phyloP scores from a whole-genome alignment of 2,797 vertebrate species.

The Melanotaenia nigrans region DNA sequence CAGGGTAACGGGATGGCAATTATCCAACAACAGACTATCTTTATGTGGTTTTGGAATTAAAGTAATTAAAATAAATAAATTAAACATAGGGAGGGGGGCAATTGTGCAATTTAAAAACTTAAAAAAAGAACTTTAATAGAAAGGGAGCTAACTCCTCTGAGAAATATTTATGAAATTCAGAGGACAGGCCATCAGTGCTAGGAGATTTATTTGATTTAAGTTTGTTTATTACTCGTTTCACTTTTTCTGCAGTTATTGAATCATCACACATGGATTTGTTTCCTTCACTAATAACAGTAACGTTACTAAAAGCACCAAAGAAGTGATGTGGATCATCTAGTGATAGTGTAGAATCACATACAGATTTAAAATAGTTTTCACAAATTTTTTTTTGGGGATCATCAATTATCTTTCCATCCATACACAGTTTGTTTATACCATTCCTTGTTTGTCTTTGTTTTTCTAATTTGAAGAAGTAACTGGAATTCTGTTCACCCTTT shows the following conservation, averaged over 20 bases:
- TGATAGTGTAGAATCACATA: not conserved
- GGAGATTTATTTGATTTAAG: slow-evolving; percentile 1
- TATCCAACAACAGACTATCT: too few relatives aligned
- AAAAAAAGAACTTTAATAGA: too few relatives aligned
- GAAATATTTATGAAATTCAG: not conserved
- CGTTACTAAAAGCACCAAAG: not conserved
- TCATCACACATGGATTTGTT: not conserved
- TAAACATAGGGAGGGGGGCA: too few relatives aligned
- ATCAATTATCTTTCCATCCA: not conserved
- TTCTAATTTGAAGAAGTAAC: slow-evolving; percentile 1
- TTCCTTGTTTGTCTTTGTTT: not conserved
- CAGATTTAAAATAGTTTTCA: not conserved
- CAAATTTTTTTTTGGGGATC: not conserved
- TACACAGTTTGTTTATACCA: not conserved
- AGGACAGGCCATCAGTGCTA: not conserved
- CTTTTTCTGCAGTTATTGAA: not conserved
- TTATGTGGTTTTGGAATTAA: too few relatives aligned
- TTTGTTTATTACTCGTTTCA: not conserved
- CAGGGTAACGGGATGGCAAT: too few relatives aligned
- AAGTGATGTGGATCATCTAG: not conserved
- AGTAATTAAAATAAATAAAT: too few relatives aligned
- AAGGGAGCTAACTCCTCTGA: not conserved
- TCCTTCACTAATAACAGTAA: not conserved
- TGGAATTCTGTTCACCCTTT: slow-evolving; percentile 2
- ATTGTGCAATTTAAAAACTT: too few relatives aligned